A percentile compares a stretch with the other conserved stretches of the same genome.
Conservation (phyloP, 2,113 vertebrate genomes). For the Brachyistius frenatus region DNA sequence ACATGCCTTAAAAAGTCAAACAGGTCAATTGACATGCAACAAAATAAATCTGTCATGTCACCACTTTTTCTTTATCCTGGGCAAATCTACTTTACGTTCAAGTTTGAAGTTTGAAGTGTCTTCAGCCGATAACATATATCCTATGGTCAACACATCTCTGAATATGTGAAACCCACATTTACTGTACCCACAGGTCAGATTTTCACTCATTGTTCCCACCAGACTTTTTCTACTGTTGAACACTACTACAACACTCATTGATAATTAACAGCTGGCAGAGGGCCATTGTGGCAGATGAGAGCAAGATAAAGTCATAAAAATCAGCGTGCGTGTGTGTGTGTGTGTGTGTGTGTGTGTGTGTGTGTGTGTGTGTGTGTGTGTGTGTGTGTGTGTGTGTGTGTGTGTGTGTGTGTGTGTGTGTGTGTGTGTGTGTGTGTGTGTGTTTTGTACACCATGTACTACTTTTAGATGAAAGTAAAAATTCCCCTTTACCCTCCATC, state of each 20-base stretch:
- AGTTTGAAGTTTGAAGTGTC: neutral
- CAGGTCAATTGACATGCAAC: conserved; percentile 11
- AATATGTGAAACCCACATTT: neutral
- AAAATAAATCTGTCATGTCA: conserved; percentile 1
- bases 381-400: conserved; percentile 1
- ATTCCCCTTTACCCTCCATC: conserved; percentile 17
- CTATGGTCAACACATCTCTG: neutral
- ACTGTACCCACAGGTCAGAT: neutral
- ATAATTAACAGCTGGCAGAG: conserved; percentile 42
- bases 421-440: conserved; percentile 1
- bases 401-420: conserved; percentile 3
- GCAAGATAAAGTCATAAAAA: conserved; percentile 17
- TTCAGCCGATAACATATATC: conserved; percentile 1
- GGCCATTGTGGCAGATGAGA: conserved; percentile 40
- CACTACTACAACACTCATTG: conserved; percentile 29
- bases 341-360: neutral
- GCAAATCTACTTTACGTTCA: conserved; percentile 17
- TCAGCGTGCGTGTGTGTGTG: neutral
- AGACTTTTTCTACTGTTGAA: conserved; percentile 28
- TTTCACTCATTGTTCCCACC: neutral
- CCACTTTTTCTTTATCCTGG: conserved; percentile 4
- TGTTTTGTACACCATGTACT: neutral
- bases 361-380: conserved; percentile 7
- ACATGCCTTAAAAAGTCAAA: neutral
- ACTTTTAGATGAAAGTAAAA: conserved; percentile 27